Conservation (phyloP, 2,113 vertebrate species). For the Hipposideros armiger region DNA sequence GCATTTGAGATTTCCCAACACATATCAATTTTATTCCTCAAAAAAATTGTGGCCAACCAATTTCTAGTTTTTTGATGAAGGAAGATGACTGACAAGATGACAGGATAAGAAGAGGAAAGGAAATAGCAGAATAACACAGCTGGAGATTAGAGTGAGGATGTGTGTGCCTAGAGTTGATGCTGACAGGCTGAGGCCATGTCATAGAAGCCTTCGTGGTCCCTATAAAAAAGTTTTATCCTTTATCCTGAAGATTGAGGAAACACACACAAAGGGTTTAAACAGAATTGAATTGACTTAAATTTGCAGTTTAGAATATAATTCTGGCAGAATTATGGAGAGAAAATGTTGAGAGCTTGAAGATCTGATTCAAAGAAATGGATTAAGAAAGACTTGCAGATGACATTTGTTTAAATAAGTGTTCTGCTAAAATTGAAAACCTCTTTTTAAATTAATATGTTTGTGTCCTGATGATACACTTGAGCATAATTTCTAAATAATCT, state of each 20-base stretch:
- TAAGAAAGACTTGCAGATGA: background rate
- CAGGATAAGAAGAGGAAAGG: background rate
- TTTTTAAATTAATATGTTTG: background rate
- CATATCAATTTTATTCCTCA: background rate
- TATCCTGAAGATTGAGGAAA: conserved; percentile 41
- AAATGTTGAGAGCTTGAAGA: background rate
- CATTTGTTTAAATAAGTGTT: background rate
- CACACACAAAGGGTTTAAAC: background rate
- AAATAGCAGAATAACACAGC: background rate
- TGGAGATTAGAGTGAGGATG: background rate
- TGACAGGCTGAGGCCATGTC: background rate
- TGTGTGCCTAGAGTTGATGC: background rate
- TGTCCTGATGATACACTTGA: background rate
- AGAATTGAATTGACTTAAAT: conserved; percentile 48
- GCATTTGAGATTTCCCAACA: background rate
- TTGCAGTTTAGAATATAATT: conserved; percentile 48
- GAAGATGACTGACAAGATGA: background rate
- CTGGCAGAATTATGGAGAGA: background rate
- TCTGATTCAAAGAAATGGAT: conserved; percentile 13
- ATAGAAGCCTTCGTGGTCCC: background rate
- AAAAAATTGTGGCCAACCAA: background rate
- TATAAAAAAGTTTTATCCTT: conserved; percentile 14
- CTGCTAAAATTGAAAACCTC: background rate
- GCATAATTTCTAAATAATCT: background rate
- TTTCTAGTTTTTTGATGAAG: background rate